Percentiles rank a stretch among this genome's conserved stretches.
Evolutionary conservation across 2,113 vertebrate genomes (phyloP).

Genomic region (Procavia capensis): DNA sequence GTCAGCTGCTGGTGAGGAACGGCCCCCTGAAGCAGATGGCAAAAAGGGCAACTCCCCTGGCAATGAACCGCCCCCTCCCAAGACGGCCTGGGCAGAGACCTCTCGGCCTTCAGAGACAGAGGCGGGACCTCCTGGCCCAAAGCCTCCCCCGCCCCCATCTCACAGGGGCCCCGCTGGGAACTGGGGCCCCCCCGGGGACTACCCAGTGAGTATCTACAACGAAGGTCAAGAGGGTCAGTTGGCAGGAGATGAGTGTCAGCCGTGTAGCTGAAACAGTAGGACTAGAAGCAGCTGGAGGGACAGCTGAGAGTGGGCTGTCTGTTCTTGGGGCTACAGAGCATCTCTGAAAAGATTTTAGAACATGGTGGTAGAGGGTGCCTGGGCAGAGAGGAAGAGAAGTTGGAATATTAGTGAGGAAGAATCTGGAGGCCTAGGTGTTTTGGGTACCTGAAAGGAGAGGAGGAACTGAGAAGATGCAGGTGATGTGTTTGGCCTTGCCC

Average conservation of each 20-base stretch:
- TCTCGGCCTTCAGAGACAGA: constrained; percentile 76
- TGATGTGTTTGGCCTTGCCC: background rate
- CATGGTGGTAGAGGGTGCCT: background rate
- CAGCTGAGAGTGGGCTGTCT: background rate
- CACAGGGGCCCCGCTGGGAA: constrained; percentile 84
- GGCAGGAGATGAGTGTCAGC: constrained; percentile 11
- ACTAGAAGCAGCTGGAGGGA: background rate
- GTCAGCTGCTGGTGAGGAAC: constrained; percentile 75
- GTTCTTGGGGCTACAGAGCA: background rate
- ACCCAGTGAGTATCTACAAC: constrained; percentile 88
- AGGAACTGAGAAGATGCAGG: background rate
- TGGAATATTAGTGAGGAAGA: background rate
- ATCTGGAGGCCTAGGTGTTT: background rate
- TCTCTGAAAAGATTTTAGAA: constrained; percentile 13
- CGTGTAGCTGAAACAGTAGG: background rate
- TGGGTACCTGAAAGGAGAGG: background rate
- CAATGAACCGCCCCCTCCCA: constrained; percentile 87
- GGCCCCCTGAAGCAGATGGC: constrained; percentile 79
- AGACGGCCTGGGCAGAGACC: constrained; percentile 92
- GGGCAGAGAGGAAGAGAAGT: background rate
- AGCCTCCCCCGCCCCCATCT: constrained; percentile 79
- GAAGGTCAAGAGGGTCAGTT: background rate
- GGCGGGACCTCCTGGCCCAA: constrained; percentile 71
- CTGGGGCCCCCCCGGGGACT: constrained; percentile 86
- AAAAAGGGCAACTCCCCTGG: constrained; percentile 86